Evolutionary conservation across 2,888 invertebrate genomes (phyloP).

Genomic region (Synanthedon formicaeformis): DNA sequence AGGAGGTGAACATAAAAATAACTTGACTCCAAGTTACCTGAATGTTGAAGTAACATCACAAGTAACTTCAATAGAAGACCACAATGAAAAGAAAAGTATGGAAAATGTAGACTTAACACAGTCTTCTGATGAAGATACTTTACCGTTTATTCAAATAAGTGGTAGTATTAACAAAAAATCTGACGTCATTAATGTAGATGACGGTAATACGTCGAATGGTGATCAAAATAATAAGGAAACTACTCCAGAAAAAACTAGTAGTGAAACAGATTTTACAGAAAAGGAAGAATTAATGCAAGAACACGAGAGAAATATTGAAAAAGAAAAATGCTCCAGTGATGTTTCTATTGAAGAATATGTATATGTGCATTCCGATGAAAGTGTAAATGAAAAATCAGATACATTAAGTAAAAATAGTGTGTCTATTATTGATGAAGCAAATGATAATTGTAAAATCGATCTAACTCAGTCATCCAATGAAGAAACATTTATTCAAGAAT

Average conservation of each 20-base stretch:
- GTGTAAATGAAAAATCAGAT: background rate
- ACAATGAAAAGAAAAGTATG: background rate
- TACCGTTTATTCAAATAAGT: conserved; percentile 30
- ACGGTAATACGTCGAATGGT: conserved; percentile 12
- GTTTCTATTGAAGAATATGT: conserved; percentile 32
- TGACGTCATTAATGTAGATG: conserved; percentile 19
- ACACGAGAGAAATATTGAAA: conserved; percentile 1
- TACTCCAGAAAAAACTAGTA: conserved; percentile 1
- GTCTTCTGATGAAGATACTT: conserved; percentile 28
- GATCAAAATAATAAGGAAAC: conserved; percentile 18
- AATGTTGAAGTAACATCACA: background rate
- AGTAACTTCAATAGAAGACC: conserved; percentile 2
- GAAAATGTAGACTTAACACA: conserved; percentile 35
- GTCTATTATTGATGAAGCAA: conserved; percentile 1
- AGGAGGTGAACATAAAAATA: conserved; percentile 17
- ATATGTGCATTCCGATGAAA: conserved; percentile 27
- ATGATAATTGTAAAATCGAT: background rate
- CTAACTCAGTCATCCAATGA: background rate
- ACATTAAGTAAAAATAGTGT: conserved; percentile 1
- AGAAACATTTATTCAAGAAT: background rate
- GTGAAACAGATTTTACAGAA: conserved; percentile 1
- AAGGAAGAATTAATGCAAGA: conserved; percentile 3
- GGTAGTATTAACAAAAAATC: conserved; percentile 13
- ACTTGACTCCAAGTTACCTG: conserved; percentile 22
- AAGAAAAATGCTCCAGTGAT: conserved; percentile 8